Percentiles rank a stretch among this genome's conserved stretches.
phyloP scores from a whole-genome alignment of 2,888 invertebrate genomes.

The Drosophila rubida region DNA sequence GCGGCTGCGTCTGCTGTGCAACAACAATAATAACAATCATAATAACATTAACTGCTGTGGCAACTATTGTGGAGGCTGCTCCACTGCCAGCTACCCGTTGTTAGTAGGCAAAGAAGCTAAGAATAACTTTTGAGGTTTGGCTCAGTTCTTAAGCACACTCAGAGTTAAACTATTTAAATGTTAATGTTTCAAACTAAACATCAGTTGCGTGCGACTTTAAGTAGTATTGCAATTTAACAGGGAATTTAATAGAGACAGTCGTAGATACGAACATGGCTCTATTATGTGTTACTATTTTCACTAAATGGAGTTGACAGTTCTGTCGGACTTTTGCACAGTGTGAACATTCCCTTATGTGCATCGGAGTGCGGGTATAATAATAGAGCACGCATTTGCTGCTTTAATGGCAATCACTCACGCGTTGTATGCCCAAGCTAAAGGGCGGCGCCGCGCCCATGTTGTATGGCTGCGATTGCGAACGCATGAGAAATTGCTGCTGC shows the following conservation, averaged over 20 bases:
- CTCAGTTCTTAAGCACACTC: too few relatives aligned
- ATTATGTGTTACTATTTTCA: too few relatives aligned
- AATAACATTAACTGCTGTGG: slow-evolving; percentile 10
- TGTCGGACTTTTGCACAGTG: background rate
- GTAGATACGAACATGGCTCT: too few relatives aligned
- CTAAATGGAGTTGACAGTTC: too few relatives aligned
- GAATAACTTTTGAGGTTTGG: too few relatives aligned
- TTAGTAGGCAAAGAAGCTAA: too few relatives aligned
- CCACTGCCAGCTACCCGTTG: background rate
- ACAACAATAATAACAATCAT: slow-evolving; percentile 49
- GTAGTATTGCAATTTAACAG: too few relatives aligned
- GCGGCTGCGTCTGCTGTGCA: slow-evolving; percentile 72
- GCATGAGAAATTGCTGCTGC: slow-evolving; percentile 66
- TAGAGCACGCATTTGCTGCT: slow-evolving; percentile 1
- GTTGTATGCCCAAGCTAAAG: slow-evolving; percentile 83
- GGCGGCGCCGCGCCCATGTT: slow-evolving; percentile 68
- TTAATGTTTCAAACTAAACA: too few relatives aligned
- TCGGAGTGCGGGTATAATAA: slow-evolving; percentile 1
- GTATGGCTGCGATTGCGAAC: slow-evolving; percentile 68
- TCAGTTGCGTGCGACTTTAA: too few relatives aligned
- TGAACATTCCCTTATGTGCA: background rate
- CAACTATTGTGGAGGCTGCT: background rate
- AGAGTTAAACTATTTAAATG: too few relatives aligned
- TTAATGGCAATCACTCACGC: slow-evolving; percentile 73
- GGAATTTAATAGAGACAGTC: too few relatives aligned